phyloP scores from a whole-genome alignment of 2,797 vertebrate genomes.

The Poeciliopsis gracilis region DNA sequence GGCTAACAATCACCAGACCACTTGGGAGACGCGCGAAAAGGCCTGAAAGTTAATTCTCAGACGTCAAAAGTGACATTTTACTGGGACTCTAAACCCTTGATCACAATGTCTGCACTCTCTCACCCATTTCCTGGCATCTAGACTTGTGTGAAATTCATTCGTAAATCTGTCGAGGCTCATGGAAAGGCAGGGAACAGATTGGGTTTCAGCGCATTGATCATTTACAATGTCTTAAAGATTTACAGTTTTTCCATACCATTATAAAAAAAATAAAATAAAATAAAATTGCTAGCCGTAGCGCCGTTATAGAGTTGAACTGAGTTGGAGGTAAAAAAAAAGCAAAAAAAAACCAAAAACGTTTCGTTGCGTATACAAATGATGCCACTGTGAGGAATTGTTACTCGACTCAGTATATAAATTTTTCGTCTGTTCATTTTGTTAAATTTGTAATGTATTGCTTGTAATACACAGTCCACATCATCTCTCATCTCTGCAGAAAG shows the following conservation, averaged over 20 bases:
- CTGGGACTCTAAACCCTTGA: neutral
- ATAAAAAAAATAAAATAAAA: neutral
- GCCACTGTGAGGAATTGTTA: neutral
- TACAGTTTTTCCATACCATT: neutral
- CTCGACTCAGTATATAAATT: conserved; percentile 13
- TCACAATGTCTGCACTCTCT: neutral
- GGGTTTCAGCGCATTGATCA: neutral
- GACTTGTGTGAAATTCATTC: neutral
- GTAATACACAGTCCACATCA: conserved; percentile 19
- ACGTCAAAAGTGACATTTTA: neutral
- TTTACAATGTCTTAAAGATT: neutral
- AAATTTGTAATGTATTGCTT: conserved; percentile 22
- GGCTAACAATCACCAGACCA: neutral
- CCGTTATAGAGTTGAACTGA: neutral
- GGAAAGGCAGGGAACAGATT: neutral
- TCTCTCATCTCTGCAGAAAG: conserved; percentile 13
- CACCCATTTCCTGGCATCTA: neutral
- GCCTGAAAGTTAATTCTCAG: neutral
- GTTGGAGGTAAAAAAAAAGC: too few species aligned
- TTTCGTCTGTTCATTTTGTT: conserved; percentile 18
- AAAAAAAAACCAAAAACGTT: neutral
- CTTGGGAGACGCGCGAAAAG: neutral
- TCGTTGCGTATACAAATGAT: neutral
- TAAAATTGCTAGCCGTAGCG: neutral
- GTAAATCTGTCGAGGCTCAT: neutral